Conservation (phyloP, 1,140 invertebrate species). For the Lasioglossum baleicum region DNA sequence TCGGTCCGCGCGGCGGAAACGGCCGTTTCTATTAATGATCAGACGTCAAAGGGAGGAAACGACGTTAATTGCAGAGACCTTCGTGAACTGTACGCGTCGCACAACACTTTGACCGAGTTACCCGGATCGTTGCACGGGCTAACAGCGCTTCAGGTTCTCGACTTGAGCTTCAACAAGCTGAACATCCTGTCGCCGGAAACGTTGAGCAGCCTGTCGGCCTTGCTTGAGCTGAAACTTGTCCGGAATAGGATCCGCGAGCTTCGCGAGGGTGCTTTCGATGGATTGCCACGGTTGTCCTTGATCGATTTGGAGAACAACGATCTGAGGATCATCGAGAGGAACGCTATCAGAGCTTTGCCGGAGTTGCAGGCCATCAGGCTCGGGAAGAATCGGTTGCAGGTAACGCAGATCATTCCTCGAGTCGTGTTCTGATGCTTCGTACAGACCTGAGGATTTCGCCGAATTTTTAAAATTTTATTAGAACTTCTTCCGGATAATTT, state of each 20-base stretch:
- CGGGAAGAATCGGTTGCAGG: slow-evolving; percentile 87
- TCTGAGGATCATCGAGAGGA: slow-evolving; percentile 87
- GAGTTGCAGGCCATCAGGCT: slow-evolving; percentile 89
- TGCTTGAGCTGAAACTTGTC: slow-evolving; percentile 85
- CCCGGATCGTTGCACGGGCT: slow-evolving; percentile 86
- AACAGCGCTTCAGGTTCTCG: slow-evolving; percentile 85
- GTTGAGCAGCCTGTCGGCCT: slow-evolving; percentile 83
- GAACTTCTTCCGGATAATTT: too few species aligned
- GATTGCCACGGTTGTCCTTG: slow-evolving; percentile 85
- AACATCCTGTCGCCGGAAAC: slow-evolving; percentile 84
- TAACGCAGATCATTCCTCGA: slow-evolving; percentile 61
- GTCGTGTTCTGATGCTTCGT: too few species aligned
- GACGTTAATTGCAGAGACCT: slow-evolving; percentile 80
- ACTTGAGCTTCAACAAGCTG: slow-evolving; percentile 90
- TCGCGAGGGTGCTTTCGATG: slow-evolving; percentile 85
- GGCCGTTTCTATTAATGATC: slow-evolving; percentile 30
- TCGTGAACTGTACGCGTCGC: slow-evolving; percentile 87
- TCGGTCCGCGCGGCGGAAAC: not conserved
- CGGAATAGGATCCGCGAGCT: slow-evolving; percentile 88
- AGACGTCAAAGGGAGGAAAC: slow-evolving; percentile 27
- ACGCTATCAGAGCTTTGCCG: slow-evolving; percentile 87
- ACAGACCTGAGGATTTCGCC: too few species aligned
- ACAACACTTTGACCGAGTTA: slow-evolving; percentile 88
- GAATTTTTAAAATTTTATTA: too few species aligned
- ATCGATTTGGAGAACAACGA: slow-evolving; percentile 92